These are phyloP conservation scores for Napeogenes sylphis DNA, from an alignment of 2,888 invertebrate genomes.

Conservation along the genomic window DNA sequence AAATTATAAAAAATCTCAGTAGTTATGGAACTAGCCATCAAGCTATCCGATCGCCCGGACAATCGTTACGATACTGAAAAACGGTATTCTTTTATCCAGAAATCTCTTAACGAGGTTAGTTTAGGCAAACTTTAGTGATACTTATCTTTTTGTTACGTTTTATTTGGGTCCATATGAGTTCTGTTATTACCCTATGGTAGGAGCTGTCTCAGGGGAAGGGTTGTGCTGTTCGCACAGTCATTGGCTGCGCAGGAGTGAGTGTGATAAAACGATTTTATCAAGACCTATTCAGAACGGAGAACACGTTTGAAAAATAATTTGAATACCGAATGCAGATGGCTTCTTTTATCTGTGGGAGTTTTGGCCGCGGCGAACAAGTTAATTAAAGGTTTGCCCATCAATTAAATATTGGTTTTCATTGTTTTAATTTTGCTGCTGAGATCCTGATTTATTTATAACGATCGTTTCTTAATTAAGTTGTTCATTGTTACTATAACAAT, in stretches of 20 bases:
- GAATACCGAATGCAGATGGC: constrained; percentile 77
- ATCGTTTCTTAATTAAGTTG: constrained; percentile 57
- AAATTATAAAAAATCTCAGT: constrained; percentile 49
- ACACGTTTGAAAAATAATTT: constrained; percentile 76
- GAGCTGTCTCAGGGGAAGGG: constrained; percentile 51
- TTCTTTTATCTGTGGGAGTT: constrained; percentile 69
- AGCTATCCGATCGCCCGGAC: constrained; percentile 73
- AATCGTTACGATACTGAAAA: constrained; percentile 76
- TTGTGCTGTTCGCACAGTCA: constrained; percentile 54
- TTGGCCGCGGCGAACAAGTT: constrained; percentile 67
- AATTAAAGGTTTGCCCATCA: constrained; percentile 75
- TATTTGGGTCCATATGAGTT: constrained; percentile 69
- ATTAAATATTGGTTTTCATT: constrained; percentile 75
- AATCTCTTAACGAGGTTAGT: constrained; percentile 77
- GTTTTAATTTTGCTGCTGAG: constrained; percentile 67
- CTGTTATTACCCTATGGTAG: constrained; percentile 59
- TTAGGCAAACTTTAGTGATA: constrained; percentile 77
- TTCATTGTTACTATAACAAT: constrained; percentile 16
- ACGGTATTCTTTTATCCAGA: constrained; percentile 76
- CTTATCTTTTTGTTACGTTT: constrained; percentile 67
- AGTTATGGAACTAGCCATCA: constrained; percentile 52
- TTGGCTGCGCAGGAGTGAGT: constrained; percentile 67
- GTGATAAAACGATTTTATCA: constrained; percentile 62
- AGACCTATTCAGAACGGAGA: constrained; percentile 53
- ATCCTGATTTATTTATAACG: constrained; percentile 54